A percentile compares a stretch with the other conserved stretches of the same genome.
Conservation (phyloP, 2,888 invertebrate genomes). For the Spicauda simplicius region DNA sequence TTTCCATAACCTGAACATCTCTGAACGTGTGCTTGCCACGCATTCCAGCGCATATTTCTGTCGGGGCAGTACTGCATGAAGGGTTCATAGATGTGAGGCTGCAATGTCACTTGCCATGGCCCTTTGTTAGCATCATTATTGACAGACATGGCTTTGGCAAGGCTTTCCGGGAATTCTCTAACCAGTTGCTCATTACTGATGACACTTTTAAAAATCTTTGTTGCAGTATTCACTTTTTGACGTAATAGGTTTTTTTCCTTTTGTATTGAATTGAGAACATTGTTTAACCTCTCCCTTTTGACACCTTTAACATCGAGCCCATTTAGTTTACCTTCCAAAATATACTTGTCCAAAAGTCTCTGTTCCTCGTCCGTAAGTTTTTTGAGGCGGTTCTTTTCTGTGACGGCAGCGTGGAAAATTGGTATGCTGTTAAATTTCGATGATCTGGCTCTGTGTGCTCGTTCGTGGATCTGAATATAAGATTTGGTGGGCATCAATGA, state of each 20-base stretch:
- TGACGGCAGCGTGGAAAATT: slow-evolving; percentile 88
- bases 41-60: slow-evolving; percentile 90
- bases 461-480: slow-evolving; percentile 91
- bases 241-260: slow-evolving; percentile 87
- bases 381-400: slow-evolving; percentile 76
- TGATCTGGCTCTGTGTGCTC: slow-evolving; percentile 90
- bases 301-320: slow-evolving; percentile 88
- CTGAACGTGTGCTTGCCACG: slow-evolving; percentile 92
- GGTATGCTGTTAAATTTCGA: slow-evolving; percentile 89
- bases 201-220: slow-evolving; percentile 87
- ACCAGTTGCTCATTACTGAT: slow-evolving; percentile 88
- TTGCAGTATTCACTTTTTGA: slow-evolving; percentile 87
- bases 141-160: slow-evolving; percentile 87
- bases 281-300: slow-evolving; percentile 71
- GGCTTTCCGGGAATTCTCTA: slow-evolving; percentile 89
- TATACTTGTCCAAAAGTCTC: slow-evolving; percentile 90
- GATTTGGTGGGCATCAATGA: slow-evolving; percentile 91
- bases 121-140: slow-evolving; percentile 88
- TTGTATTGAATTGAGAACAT: slow-evolving; percentile 79
- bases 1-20: slow-evolving; percentile 88
- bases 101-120: slow-evolving; percentile 93
- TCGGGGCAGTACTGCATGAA: slow-evolving; percentile 95
- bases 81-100: slow-evolving; percentile 88
- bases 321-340: slow-evolving; percentile 92
- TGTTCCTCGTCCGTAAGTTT: slow-evolving; percentile 86